Percentiles rank a stretch among this genome's conserved stretches.
phyloP scores from a whole-genome alignment of 2,888 invertebrate species.

The Campopleginae sp. region DNA sequence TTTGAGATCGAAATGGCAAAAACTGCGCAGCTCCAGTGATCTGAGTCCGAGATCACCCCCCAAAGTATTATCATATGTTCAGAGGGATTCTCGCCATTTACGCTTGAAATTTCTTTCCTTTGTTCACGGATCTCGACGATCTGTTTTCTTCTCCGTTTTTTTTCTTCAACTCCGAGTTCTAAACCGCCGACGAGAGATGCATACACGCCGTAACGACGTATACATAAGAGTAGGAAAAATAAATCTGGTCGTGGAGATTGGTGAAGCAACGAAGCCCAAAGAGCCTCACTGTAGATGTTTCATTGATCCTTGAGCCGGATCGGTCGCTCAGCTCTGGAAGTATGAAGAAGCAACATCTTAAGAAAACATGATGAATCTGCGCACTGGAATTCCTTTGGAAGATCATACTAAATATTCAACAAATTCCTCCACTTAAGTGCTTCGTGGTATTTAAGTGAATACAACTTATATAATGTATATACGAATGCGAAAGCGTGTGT shows the following conservation, averaged over 20 bases:
- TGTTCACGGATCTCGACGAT: conserved; percentile 16
- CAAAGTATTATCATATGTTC: background rate
- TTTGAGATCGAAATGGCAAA: no score
- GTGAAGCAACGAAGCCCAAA: conserved; percentile 42
- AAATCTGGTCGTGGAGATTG: conserved; percentile 34
- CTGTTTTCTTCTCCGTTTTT: conserved; percentile 22
- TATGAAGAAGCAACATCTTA: conserved; percentile 1
- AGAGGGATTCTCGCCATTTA: conserved; percentile 3
- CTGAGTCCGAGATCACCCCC: conserved; percentile 29
- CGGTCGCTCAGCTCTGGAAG: conserved; percentile 21
- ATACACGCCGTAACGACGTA: background rate
- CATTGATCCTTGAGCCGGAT: conserved; percentile 62
- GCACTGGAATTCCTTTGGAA: conserved; percentile 51
- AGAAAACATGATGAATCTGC: conserved; percentile 46
- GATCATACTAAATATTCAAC: conserved; percentile 49
- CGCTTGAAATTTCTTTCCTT: conserved; percentile 40
- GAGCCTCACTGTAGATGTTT: conserved; percentile 47
- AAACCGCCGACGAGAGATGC: conserved; percentile 3
- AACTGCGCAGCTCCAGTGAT: conserved; percentile 27
- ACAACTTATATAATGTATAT: background rate
- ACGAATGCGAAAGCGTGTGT: background rate
- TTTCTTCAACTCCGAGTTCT: conserved; percentile 4
- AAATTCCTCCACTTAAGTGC: conserved; percentile 28
- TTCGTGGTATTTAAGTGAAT: conserved; percentile 22
- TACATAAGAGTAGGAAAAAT: conserved; percentile 44